Evolutionary conservation across 2,113 vertebrate species (phyloP).

Genomic region (Asarcornis scutulata): DNA sequence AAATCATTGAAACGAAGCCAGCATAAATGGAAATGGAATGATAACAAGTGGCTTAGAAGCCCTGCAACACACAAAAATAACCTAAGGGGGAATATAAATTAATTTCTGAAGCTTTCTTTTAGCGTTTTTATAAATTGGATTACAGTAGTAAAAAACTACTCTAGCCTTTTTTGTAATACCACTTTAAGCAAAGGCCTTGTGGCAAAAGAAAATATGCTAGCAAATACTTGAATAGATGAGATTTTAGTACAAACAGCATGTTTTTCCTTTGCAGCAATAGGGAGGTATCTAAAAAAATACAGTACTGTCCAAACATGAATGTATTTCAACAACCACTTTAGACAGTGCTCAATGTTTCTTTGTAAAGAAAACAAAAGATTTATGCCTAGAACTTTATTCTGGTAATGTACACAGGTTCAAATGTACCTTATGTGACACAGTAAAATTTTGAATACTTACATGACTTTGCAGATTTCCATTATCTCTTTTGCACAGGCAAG

Average conservation of each 20-base stretch:
- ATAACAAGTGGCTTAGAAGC: slow-evolving; percentile 6
- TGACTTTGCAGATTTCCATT: not conserved
- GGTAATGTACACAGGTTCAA: not conserved
- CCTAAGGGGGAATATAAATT: not conserved
- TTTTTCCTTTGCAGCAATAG: not conserved
- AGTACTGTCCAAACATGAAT: not conserved
- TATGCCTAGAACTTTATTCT: not conserved
- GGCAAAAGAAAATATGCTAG: not conserved
- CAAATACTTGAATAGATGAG: slow-evolving; percentile 17
- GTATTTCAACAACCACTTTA: not conserved
- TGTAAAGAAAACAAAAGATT: not conserved
- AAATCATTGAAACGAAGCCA: not conserved
- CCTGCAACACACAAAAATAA: not conserved
- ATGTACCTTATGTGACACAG: not conserved
- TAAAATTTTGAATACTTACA: not conserved
- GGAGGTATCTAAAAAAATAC: not conserved
- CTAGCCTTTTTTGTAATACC: not conserved
- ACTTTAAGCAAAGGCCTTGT: not conserved
- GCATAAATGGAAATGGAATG: slow-evolving; percentile 5
- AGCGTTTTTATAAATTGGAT: not conserved
- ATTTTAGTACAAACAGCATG: not conserved
- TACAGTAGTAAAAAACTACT: not conserved
- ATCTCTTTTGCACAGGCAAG: not conserved
- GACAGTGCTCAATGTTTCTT: not conserved
- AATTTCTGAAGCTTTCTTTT: slow-evolving; percentile 29